Conservation (phyloP, 2,888 invertebrate species). For the Aethes cnicana region DNA sequence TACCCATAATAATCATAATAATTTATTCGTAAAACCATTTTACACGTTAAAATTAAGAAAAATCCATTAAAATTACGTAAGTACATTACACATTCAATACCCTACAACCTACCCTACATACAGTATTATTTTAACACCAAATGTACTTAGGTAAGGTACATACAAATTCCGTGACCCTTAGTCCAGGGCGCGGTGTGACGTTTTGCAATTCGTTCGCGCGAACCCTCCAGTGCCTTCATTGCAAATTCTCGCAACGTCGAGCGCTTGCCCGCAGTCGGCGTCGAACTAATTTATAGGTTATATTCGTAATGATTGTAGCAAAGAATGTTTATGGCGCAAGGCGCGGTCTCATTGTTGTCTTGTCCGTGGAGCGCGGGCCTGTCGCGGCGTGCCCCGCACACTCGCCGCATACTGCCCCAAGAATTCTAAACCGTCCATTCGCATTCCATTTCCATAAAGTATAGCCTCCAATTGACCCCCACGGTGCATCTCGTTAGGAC, state of each 20-base stretch:
- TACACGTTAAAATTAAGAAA: no score
- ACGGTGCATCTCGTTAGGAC: slow-evolving; percentile 62
- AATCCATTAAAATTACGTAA: no score
- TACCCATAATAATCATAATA: no score
- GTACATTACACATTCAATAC: no score
- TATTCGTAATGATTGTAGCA: slow-evolving; percentile 76
- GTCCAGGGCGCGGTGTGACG: no score
- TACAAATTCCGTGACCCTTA: no score
- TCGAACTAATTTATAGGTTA: slow-evolving; percentile 76
- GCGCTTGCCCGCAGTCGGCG: slow-evolving; percentile 61
- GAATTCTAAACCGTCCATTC: slow-evolving; percentile 74
- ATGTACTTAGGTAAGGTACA: no score
- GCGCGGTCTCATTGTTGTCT: slow-evolving; percentile 78
- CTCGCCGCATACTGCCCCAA: slow-evolving; percentile 70
- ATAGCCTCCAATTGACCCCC: slow-evolving; percentile 64
- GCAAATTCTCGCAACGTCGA: slow-evolving; percentile 60
- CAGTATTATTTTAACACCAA: no score
- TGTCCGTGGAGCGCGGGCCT: slow-evolving; percentile 56
- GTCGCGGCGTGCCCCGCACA: slow-evolving; percentile 54
- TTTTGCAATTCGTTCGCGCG: no score
- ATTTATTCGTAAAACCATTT: no score
- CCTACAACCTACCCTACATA: no score
- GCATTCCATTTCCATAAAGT: slow-evolving; percentile 77
- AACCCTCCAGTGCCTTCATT: slow-evolving; percentile 54
- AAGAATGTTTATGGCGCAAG: slow-evolving; percentile 78